These are phyloP conservation scores for Machimus rusticus DNA, from an alignment of 2,888 invertebrate species.

Conservation along the genomic window DNA sequence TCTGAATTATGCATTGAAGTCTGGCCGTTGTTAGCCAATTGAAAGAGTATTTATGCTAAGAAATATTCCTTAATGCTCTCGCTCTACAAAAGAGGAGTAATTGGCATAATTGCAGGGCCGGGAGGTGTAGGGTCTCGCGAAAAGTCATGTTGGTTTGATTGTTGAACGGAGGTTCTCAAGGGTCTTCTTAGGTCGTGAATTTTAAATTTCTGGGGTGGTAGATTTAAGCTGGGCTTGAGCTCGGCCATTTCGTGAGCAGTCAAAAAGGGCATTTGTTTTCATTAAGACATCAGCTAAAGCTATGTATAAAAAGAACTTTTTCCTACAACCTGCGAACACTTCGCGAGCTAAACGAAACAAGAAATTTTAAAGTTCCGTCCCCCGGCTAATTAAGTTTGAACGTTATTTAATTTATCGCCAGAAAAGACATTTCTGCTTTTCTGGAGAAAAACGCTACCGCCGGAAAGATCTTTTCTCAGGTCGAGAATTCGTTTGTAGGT, in stretches of 20 bases:
- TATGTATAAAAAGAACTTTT: background rate
- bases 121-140: background rate
- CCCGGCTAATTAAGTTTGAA: background rate
- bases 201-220: background rate
- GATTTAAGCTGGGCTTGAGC: background rate
- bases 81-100: background rate
- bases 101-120: background rate
- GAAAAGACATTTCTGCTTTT: background rate
- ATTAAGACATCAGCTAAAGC: background rate
- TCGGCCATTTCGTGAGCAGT: background rate
- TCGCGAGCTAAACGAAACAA: background rate
- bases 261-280: background rate
- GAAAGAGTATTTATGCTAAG: background rate
- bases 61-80: background rate
- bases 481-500: background rate
- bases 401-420: background rate
- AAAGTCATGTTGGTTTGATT: background rate
- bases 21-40: slow-evolving; percentile 12
- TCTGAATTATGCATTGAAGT: slow-evolving; percentile 25
- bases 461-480: background rate
- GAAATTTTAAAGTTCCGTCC: background rate
- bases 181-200: background rate
- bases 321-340: background rate
- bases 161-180: background rate
- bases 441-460: background rate